Conservation (phyloP, 2,113 vertebrate species). For the Holacanthus passer region DNA sequence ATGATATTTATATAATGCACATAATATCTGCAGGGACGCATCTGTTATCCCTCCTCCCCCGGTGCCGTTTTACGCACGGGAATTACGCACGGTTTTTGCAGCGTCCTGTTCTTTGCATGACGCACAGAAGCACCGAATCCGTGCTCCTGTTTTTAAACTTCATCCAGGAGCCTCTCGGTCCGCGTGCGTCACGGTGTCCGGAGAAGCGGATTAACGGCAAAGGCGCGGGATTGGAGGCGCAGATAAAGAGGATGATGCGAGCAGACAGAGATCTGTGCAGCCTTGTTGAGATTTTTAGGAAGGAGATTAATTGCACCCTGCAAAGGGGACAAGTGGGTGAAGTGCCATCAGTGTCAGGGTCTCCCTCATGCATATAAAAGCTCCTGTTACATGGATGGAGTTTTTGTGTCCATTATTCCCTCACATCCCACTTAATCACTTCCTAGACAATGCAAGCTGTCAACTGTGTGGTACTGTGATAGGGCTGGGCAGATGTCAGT, state of each 20-base stretch:
- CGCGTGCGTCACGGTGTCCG: slow-evolving; percentile 60
- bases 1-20: too few species aligned
- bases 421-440: slow-evolving; percentile 54
- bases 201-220: not conserved
- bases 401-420: not conserved
- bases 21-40: too few species aligned
- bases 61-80: too few species aligned
- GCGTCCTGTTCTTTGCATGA: too few species aligned
- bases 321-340: not conserved
- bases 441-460: slow-evolving; percentile 69
- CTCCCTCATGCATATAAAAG: too few species aligned
- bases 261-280: not conserved
- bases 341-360: not conserved
- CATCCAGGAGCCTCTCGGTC: not conserved
- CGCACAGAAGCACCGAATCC: not conserved
- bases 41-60: too few species aligned
- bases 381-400: not conserved
- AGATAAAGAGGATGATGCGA: slow-evolving; percentile 6
- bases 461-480: slow-evolving; percentile 54
- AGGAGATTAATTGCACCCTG: not conserved
- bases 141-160: not conserved
- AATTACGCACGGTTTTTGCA: too few species aligned
- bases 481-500: slow-evolving; percentile 61
- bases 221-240: not conserved
- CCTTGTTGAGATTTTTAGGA: not conserved